Conservation (phyloP, 2,113 vertebrate species). For the Brachyhypopomus gauderio region DNA sequence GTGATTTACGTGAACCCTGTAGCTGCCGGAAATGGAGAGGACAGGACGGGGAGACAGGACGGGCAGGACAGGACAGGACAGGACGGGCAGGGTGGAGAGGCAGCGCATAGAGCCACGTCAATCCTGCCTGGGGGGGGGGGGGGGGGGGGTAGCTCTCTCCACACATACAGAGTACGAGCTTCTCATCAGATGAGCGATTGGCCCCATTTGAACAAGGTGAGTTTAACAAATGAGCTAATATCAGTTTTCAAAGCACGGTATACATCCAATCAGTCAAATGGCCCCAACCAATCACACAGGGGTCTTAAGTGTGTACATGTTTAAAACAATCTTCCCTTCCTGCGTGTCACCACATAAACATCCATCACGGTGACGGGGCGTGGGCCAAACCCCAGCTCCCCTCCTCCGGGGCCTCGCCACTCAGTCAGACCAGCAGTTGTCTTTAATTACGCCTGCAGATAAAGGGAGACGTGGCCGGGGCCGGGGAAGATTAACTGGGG, state of each 20-base stretch:
- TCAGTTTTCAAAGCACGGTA: constrained; percentile 68
- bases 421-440: constrained; percentile 79
- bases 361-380: constrained; percentile 78
- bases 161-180: constrained; percentile 19
- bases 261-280: constrained; percentile 70
- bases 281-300: constrained; percentile 67
- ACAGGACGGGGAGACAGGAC: neutral
- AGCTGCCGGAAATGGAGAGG: neutral
- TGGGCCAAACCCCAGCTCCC: constrained; percentile 71
- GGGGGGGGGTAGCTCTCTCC: neutral
- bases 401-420: constrained; percentile 73
- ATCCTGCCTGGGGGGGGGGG: too few relatives aligned
- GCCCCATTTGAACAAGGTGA: constrained; percentile 73
- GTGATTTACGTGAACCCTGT: constrained; percentile 10
- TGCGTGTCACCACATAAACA: constrained; percentile 69
- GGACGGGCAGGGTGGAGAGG: too few relatives aligned
- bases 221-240: constrained; percentile 75
- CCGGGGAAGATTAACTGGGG: constrained; percentile 79
- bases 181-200: constrained; percentile 65
- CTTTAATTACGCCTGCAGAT: constrained; percentile 82
- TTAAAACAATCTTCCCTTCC: constrained; percentile 75
- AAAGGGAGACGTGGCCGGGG: constrained; percentile 79
- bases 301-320: constrained; percentile 78
- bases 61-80: neutral
- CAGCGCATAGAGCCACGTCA: neutral